These are phyloP conservation scores for Typhlomys cinereus DNA, from an alignment of 2,113 vertebrate species.

Conservation along the genomic window DNA sequence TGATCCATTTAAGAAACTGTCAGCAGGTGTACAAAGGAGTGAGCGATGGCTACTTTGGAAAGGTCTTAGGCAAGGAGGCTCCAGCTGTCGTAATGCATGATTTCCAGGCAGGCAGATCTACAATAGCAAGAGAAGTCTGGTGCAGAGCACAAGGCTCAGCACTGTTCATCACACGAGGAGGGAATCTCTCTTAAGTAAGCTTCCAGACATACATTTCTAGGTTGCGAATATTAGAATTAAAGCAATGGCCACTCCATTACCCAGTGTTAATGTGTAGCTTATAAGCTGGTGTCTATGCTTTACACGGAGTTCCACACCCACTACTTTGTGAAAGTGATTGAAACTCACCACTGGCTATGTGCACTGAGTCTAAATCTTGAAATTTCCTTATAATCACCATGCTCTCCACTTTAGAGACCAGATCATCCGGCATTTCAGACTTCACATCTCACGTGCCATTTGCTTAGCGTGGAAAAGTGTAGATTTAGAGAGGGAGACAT, in stretches of 20 bases:
- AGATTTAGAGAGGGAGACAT: not conserved
- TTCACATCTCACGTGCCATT: not conserved
- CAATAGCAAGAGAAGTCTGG: not conserved
- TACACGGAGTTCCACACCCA: not conserved
- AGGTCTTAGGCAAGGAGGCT: conserved; percentile 42
- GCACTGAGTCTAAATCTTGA: not conserved
- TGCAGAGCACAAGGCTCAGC: not conserved
- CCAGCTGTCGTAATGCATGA: conserved; percentile 66
- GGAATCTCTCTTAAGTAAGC: conserved; percentile 58
- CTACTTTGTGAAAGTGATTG: conserved; percentile 48
- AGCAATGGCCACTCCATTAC: conserved; percentile 58
- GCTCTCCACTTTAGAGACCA: not conserved
- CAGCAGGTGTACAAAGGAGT: conserved; percentile 70
- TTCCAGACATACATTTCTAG: conserved; percentile 67
- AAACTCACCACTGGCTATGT: conserved; percentile 10
- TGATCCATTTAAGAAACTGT: conserved; percentile 77
- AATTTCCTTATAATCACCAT: not conserved
- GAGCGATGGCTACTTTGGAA: conserved; percentile 62
- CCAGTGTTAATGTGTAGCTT: not conserved
- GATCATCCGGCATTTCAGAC: not conserved
- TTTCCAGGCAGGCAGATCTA: conserved; percentile 62
- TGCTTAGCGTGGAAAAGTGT: not conserved
- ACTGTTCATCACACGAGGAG: conserved; percentile 68
- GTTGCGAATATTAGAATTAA: conserved; percentile 32
- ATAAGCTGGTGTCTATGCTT: conserved; percentile 16